These are phyloP conservation scores for Scaptomyza hsui DNA, from an alignment of 1,140 invertebrate genomes.

Conservation along the genomic window DNA sequence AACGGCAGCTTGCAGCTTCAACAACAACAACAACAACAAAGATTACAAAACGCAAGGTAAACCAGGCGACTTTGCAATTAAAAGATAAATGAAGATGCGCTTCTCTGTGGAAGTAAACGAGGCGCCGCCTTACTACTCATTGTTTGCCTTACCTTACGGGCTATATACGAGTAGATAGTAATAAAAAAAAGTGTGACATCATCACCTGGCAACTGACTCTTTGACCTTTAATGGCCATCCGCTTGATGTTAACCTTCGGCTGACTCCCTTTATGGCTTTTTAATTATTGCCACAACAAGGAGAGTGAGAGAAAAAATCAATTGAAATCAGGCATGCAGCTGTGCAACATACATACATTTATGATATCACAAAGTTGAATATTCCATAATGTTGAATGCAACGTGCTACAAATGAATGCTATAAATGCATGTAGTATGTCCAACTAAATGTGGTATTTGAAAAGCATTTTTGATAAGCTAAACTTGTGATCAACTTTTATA, in stretches of 20 bases:
- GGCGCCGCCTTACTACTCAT: slow-evolving; percentile 34
- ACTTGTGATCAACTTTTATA: no score
- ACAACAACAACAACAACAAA: slow-evolving; percentile 17
- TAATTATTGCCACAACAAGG: slow-evolving; percentile 49
- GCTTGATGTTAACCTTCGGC: slow-evolving; percentile 45
- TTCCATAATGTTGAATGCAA: background rate
- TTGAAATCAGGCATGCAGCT: slow-evolving; percentile 27
- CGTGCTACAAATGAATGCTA: background rate
- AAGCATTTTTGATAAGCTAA: no score
- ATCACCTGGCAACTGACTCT: slow-evolving; percentile 53
- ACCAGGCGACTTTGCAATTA: slow-evolving; percentile 61
- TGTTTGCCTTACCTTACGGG: slow-evolving; percentile 57
- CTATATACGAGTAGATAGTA: slow-evolving; percentile 15
- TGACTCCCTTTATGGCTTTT: slow-evolving; percentile 57
- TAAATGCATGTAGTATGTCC: background rate
- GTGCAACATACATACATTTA: slow-evolving; percentile 5
- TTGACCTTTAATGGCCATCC: slow-evolving; percentile 64
- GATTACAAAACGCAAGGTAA: slow-evolving; percentile 60
- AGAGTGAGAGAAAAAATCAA: slow-evolving; percentile 38
- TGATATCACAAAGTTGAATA: slow-evolving; percentile 3
- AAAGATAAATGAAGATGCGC: slow-evolving; percentile 76
- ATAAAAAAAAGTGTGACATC: slow-evolving; percentile 59
- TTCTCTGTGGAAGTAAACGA: slow-evolving; percentile 3
- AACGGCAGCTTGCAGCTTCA: slow-evolving; percentile 36
- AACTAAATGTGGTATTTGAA: background rate